Conservation (phyloP, 2,888 invertebrate genomes). For the Callyntrura sp. region DNA sequence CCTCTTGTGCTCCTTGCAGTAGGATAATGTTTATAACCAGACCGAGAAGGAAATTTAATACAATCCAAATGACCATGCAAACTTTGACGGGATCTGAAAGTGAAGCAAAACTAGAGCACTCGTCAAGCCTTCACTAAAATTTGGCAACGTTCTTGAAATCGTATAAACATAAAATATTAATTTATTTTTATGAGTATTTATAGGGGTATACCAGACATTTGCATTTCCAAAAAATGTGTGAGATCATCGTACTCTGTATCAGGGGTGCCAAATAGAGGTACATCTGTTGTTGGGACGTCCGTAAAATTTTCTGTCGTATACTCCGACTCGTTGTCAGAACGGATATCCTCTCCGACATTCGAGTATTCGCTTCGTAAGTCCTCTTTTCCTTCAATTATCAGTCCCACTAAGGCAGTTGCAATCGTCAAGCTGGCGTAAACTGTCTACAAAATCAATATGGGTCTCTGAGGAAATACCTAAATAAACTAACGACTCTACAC, state of each 20-base stretch:
- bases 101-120: constrained; percentile 3
- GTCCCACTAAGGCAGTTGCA: constrained; percentile 69
- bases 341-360: neutral
- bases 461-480: too few species aligned
- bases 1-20: constrained; percentile 79
- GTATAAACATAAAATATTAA: neutral
- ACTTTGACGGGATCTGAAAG: constrained; percentile 63
- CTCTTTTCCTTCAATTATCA: constrained; percentile 68
- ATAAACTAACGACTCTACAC: too few species aligned
- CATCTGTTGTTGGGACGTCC: constrained; percentile 39
- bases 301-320: constrained; percentile 4
- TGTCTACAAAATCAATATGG: constrained; percentile 29
- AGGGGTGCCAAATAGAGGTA: neutral
- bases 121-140: too few species aligned
- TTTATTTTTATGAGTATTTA: too few species aligned
- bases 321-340: neutral
- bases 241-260: constrained; percentile 55
- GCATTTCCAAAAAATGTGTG: constrained; percentile 44
- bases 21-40: constrained; percentile 74
- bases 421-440: constrained; percentile 22
- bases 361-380: constrained; percentile 52
- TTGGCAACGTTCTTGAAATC: too few species aligned
- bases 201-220: constrained; percentile 51
- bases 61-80: constrained; percentile 72
- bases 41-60: constrained; percentile 71